Base-by-base conservation (phyloP, 2,113 vertebrate species). In the Corythornis madagascariensis region DNA sequence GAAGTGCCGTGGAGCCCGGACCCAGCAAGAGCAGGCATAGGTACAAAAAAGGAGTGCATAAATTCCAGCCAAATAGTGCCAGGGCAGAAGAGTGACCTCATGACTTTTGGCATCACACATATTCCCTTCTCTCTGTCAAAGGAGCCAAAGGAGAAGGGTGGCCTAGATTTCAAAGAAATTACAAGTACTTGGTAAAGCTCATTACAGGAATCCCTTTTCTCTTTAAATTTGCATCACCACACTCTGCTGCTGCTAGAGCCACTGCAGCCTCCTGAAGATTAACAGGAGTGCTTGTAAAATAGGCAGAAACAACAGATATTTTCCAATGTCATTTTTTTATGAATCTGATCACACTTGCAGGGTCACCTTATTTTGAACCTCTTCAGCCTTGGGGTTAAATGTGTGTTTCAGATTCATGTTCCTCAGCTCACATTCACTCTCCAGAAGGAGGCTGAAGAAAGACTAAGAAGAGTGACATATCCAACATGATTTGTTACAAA, bases 31-130 rank as follows among this genome's bases (percentile, higher is more conserved):
- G 52, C 35, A 17, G 50, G 10, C 52, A 53, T 18, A 14, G 20
- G 33, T 13, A 28, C 4, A 1, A 33, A 14, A 4, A 11, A 14
- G 29, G 13, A 20, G 35, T 31, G 16, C 33, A 25, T 3, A 8
- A 77, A 50, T 25, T 31, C 70, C 45, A 28, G 7, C 33, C 22
- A 33, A 42, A 61, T 38, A 35, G 13, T 14, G n/a, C 26, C 0
- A 0, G 7, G 29, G 11, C 10, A 69, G 11, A 69, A 22, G 10
- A 70, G 33, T 0, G 1, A 20, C 26, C 11, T 18, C 9, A 24
- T 0, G 17, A 43, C n/a, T 40, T 40, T 13, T 2, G 2, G 11
- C 29, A 17, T 3, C 12, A 24, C 22, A 21, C 0, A 0, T 2
- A 4, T 25, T n/a, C 67, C n/a, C 22, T 67, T 57, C 61, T n/a